Evolutionary conservation across 2,797 vertebrate genomes (phyloP).

Genomic region (Tamandua tetradactyla): DNA sequence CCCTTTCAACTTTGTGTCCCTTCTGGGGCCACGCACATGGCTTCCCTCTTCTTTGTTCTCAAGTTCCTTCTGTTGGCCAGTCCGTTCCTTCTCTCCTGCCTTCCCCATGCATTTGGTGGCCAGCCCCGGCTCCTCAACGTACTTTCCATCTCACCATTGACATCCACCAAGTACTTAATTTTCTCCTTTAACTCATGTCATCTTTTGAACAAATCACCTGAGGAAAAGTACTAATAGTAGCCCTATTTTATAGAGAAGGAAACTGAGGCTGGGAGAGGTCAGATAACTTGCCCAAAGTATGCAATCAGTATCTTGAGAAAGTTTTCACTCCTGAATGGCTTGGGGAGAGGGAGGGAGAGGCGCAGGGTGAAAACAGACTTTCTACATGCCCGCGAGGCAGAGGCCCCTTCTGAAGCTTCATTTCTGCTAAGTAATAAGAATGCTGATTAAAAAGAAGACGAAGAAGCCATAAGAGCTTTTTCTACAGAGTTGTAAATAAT

Average conservation of each 20-base stretch:
- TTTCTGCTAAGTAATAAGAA: not conserved
- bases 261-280: not conserved
- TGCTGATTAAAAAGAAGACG: not conserved
- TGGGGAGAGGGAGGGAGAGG: too few relatives aligned
- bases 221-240: not conserved
- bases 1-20: not conserved
- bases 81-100: not conserved
- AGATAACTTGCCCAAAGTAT: not conserved
- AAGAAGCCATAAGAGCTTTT: not conserved
- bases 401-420: not conserved
- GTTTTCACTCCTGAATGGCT: not conserved
- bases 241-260: not conserved
- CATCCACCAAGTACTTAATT: too few relatives aligned
- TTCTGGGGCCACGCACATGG: not conserved
- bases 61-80: not conserved
- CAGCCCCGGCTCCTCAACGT: too few relatives aligned
- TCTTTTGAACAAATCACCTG: accelerated
- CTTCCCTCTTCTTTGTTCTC: too few relatives aligned
- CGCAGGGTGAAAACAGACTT: accelerated
- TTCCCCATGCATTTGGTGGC: not conserved
- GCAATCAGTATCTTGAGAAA: not conserved
- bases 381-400: accelerated
- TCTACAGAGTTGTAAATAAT: not conserved
- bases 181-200: not conserved
- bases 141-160: not conserved